phyloP scores from a whole-genome alignment of 2,888 invertebrate genomes.

The Melieria crassipennis region DNA sequence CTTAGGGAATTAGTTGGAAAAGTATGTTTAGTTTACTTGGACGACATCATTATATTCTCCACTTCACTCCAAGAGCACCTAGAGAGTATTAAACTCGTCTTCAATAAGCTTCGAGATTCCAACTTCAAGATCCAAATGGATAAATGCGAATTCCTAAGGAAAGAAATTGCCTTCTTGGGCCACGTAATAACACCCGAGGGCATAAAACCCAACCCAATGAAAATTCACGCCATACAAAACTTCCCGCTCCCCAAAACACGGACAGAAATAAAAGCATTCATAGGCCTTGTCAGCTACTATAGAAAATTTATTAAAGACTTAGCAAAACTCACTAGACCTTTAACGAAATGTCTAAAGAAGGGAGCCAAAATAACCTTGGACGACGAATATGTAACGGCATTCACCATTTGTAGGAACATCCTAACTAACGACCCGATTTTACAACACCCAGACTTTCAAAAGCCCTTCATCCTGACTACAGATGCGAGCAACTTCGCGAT shows the following conservation, averaged over 20 bases:
- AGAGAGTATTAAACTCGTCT: not conserved
- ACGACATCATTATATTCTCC: conserved; percentile 9
- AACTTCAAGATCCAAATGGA: not conserved
- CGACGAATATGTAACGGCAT: not conserved
- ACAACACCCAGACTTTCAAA: not conserved
- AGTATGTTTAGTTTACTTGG: conserved; percentile 4
- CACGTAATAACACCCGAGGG: not conserved
- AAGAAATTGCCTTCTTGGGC: not conserved
- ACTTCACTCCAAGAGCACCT: conserved; percentile 7
- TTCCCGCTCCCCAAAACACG: conserved; percentile 8
- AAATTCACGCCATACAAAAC: conserved; percentile 5
- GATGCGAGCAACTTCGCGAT: conserved; percentile 20
- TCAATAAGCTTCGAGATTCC: conserved; percentile 5
- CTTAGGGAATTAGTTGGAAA: conserved; percentile 7
- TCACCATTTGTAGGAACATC: conserved; percentile 23
- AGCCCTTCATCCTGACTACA: conserved; percentile 11
- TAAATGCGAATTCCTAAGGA: not conserved
- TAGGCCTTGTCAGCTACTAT: not conserved
- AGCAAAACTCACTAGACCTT: not conserved
- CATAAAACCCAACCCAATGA: conserved; percentile 4
- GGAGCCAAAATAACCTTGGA: not conserved
- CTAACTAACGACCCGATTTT: conserved; percentile 11
- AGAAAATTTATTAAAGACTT: no score
- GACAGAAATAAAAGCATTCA: conserved; percentile 4
- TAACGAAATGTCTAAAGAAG: not conserved